phyloP scores from a whole-genome alignment of 2,797 vertebrate genomes.

The Danio aesculapii region DNA sequence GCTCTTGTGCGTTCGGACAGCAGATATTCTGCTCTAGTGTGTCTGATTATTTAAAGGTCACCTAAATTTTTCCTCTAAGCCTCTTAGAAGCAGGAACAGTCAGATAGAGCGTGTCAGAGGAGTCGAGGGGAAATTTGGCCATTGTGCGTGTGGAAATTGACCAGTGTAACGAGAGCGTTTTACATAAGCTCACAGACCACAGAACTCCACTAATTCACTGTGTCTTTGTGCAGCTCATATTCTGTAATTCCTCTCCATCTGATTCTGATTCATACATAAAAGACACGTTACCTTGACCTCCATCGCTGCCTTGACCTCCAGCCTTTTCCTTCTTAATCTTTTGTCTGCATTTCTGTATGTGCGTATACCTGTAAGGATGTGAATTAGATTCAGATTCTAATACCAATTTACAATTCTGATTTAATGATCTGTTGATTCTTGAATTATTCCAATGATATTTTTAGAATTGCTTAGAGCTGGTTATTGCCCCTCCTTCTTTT shows the following conservation, averaged over 20 bases:
- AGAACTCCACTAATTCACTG: conserved; percentile 73
- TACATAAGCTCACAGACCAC: conserved; percentile 74
- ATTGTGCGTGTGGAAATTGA: conserved; percentile 79
- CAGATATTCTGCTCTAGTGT: conserved; percentile 71
- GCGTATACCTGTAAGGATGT: background rate
- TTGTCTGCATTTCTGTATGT: background rate
- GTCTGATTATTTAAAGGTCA: conserved; percentile 80
- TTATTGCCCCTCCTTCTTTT: too few relatives aligned
- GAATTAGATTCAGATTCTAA: background rate
- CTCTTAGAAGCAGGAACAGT: conserved; percentile 80
- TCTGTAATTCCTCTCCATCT: conserved; percentile 73
- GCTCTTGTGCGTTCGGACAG: conserved; percentile 66
- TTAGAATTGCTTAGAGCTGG: background rate
- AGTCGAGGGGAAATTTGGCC: conserved; percentile 76
- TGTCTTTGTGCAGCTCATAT: conserved; percentile 75
- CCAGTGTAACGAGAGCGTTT: conserved; percentile 78
- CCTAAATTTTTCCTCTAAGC: conserved; percentile 81
- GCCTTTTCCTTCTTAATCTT: conserved; percentile 7
- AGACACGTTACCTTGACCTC: conserved; percentile 40
- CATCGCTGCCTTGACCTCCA: conserved; percentile 3
- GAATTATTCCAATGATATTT: background rate
- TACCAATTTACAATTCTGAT: background rate
- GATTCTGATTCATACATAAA: conserved; percentile 64
- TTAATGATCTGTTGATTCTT: background rate
- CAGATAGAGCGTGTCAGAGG: conserved; percentile 79